Conservation (phyloP, 2,113 vertebrate species). For the Marmota monax region DNA sequence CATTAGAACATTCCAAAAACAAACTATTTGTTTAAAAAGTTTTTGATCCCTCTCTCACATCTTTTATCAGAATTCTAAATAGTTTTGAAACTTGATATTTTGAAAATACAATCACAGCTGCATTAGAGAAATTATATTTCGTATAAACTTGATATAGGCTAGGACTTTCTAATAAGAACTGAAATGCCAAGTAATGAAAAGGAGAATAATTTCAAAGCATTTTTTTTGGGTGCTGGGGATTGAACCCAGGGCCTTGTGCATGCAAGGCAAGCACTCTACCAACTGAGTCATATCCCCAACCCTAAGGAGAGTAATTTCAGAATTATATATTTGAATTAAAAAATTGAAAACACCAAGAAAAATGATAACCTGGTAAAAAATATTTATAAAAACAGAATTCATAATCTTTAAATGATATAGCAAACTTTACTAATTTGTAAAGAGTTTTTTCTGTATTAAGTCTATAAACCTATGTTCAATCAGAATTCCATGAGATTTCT, state of each 20-base stretch:
- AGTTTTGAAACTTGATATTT: slow-evolving; percentile 33
- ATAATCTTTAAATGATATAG: slow-evolving; percentile 32
- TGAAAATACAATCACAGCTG: slow-evolving; percentile 27
- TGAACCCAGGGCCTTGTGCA: too few species aligned
- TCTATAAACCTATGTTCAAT: neutral
- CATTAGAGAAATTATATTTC: neutral
- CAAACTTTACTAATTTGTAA: neutral
- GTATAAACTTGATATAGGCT: neutral
- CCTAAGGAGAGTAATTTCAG: slow-evolving; percentile 6
- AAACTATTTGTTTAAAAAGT: slow-evolving; percentile 12
- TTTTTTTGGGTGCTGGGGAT: too few species aligned
- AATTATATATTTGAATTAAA: slow-evolving; percentile 43
- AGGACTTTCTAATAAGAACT: slow-evolving; percentile 35
- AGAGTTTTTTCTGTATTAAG: slow-evolving; percentile 24
- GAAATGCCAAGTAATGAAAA: neutral
- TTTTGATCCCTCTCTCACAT: neutral
- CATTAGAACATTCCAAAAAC: neutral
- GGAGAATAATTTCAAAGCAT: neutral
- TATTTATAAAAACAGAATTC: neutral
- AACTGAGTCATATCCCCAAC: too few species aligned
- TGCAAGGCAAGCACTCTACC: too few species aligned
- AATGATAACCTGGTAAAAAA: slow-evolving; percentile 32
- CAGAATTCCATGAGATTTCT: neutral
- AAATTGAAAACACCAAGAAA: neutral
- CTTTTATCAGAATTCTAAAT: slow-evolving; percentile 1